Evolutionary conservation across 2,113 vertebrate species (phyloP), one percentile per base, ranked within the genome.

Genomic region (Gila orcuttii): DNA sequence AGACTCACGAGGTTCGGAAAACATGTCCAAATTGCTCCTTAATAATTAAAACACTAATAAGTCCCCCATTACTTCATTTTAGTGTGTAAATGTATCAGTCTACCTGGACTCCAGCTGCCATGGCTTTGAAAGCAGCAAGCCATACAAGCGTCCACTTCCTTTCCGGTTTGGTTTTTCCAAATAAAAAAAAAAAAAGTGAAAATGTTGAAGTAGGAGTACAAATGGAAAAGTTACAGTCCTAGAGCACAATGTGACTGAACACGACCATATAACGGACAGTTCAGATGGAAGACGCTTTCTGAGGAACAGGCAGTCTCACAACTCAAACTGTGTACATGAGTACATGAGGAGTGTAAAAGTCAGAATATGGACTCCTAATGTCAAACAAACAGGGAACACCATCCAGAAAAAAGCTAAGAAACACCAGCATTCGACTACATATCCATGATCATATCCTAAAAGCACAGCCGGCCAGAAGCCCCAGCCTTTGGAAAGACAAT

Each of bases 71-170:
- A 79, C 60, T 36, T 62, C 1, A 62, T 39, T 17, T 79, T 8
- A 10, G 25, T 45, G 33, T 82, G 47, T 69, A 21, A 55, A 50
- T 66, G 42, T 12, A 68, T 77, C 31, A 25, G 42, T 91, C 85
- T 95, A 95, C 94, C 94, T 94, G 91, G 93, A 39, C 91, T 93
- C 94, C 94, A 95, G 90, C 93, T 94, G 91, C 90, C 89, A 86
- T 88, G 88, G 74, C 85, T 92, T 87, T 92, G 94, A 86, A 94
- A 93, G 89, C 94, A 95, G 87, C 94, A 95, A 87, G 93, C 93
- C 94, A 95, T 95, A 87, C 68, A 78, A 81, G 87, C 62, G 62
- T 75, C 45, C 45, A 55, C 59, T 69, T 42, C 13, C 52, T n/a
- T 28, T 21, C 55, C 55, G 11, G 52, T 33, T 77, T 64, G 28